A percentile compares a stretch with the other conserved stretches of the same genome.
Conservation (phyloP, 2,888 invertebrate genomes). For the Melinaea menophilus region DNA sequence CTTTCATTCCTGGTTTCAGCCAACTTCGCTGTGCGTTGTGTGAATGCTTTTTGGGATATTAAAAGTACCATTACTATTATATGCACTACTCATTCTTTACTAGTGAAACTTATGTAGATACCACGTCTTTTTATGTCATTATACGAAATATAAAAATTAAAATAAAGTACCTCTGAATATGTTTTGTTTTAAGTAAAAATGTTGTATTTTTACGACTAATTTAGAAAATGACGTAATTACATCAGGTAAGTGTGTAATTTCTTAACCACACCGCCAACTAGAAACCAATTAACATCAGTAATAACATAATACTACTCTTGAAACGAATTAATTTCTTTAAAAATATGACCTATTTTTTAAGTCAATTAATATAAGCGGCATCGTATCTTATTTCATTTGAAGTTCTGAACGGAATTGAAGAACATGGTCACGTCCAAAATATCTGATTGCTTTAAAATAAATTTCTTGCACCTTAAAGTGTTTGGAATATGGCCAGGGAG, state of each 20-base stretch:
- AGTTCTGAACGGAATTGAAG: constrained; percentile 10
- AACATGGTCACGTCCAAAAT: constrained; percentile 31
- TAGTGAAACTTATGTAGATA: too few species aligned
- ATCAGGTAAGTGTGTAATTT: constrained; percentile 22
- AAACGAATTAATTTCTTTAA: constrained; percentile 27
- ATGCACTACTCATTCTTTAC: neutral
- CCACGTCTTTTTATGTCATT: neutral
- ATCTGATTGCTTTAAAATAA: constrained; percentile 48
- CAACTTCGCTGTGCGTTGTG: constrained; percentile 41
- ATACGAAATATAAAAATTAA: neutral
- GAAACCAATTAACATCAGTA: constrained; percentile 20
- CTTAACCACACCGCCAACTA: constrained; percentile 24
- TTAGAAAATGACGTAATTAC: constrained; percentile 32
- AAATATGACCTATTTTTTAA: neutral
- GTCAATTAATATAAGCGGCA: neutral
- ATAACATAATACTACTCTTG: constrained; percentile 32
- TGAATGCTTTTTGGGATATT: constrained; percentile 38
- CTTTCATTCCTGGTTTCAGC: constrained; percentile 43
- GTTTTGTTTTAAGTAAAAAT: neutral
- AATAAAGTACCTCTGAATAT: neutral
- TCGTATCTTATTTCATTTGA: neutral
- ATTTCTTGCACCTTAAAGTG: constrained; percentile 46
- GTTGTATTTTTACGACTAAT: constrained; percentile 18
- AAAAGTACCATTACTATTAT: constrained; percentile 31
- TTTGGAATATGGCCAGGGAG: constrained; percentile 56